Conservation (phyloP, 2,888 invertebrate species). For the Charanyca ferruginea region DNA sequence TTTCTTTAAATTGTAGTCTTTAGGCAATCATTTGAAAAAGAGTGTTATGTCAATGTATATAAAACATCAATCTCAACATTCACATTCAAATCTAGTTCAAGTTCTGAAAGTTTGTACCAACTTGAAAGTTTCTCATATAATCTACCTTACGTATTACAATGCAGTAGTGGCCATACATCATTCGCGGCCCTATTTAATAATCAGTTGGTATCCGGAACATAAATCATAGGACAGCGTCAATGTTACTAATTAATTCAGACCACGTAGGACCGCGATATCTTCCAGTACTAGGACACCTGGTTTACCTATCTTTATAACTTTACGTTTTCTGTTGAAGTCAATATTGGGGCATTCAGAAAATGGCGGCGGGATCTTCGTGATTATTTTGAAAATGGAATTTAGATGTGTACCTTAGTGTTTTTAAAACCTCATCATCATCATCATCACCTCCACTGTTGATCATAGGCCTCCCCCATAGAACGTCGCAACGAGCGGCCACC, state of each 20-base stretch:
- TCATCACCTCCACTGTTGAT: too few relatives aligned
- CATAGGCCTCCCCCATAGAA: too few relatives aligned
- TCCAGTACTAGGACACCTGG: conserved; percentile 44
- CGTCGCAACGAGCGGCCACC: too few relatives aligned
- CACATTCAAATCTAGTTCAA: too few relatives aligned
- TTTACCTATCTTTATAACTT: conserved; percentile 45
- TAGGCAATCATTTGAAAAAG: too few relatives aligned
- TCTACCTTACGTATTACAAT: conserved; percentile 35
- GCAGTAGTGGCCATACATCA: conserved; percentile 53
- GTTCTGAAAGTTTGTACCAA: too few relatives aligned
- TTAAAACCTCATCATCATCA: too few relatives aligned
- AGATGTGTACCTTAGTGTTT: too few relatives aligned
- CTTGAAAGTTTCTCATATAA: conserved; percentile 12
- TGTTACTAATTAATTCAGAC: conserved; percentile 68
- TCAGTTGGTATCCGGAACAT: conserved; percentile 65
- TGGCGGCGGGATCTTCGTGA: too few relatives aligned
- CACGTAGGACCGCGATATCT: conserved; percentile 63
- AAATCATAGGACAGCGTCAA: conserved; percentile 65
- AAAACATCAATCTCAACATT: neutral
- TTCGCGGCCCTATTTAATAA: conserved; percentile 64
- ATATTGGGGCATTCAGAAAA: neutral
- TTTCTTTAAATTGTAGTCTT: too few relatives aligned
- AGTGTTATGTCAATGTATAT: neutral
- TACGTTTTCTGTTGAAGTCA: conserved; percentile 35
- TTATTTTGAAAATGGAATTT: neutral